Evolutionary conservation across 2,888 invertebrate species (phyloP).

Genomic region (Aphodius sticticus): DNA sequence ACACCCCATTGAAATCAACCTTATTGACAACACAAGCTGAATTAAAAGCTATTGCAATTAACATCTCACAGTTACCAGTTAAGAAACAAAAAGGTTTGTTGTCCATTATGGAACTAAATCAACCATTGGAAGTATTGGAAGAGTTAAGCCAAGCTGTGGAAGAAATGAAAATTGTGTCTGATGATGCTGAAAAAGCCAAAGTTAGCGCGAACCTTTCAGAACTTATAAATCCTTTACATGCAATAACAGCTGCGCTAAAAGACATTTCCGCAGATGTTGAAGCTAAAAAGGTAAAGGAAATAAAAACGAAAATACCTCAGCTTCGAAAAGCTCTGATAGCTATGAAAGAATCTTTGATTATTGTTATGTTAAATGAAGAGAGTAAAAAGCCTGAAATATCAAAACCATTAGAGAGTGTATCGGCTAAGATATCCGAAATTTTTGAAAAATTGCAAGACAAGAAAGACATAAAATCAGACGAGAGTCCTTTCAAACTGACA

Average conservation of each 20-base stretch:
- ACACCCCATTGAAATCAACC: conserved; percentile 12
- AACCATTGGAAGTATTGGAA: conserved; percentile 33
- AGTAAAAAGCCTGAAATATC: conserved; percentile 11
- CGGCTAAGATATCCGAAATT: conserved; percentile 29
- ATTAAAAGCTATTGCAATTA: neutral
- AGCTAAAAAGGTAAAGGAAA: conserved; percentile 37
- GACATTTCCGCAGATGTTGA: conserved; percentile 16
- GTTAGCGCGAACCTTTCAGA: neutral
- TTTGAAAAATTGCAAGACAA: conserved; percentile 22
- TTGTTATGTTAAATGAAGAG: neutral
- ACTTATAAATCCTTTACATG: conserved; percentile 10
- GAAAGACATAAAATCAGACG: neutral
- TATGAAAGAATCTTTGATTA: conserved; percentile 33
- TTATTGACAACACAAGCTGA: neutral
- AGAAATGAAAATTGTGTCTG: conserved; percentile 13
- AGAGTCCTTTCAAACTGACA: neutral
- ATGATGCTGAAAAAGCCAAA: conserved; percentile 14
- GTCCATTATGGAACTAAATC: conserved; percentile 24
- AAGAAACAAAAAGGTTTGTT: conserved; percentile 17
- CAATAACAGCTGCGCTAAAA: neutral
- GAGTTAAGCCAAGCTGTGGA: conserved; percentile 28
- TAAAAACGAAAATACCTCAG: conserved; percentile 36
- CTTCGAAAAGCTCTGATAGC: conserved; percentile 36
- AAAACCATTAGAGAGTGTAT: conserved; percentile 5
- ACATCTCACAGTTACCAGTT: neutral